Percentiles rank a stretch among this genome's conserved stretches.
Conservation (phyloP, 92 coral and sea anemone species). For the Heteractis magnifica region DNA sequence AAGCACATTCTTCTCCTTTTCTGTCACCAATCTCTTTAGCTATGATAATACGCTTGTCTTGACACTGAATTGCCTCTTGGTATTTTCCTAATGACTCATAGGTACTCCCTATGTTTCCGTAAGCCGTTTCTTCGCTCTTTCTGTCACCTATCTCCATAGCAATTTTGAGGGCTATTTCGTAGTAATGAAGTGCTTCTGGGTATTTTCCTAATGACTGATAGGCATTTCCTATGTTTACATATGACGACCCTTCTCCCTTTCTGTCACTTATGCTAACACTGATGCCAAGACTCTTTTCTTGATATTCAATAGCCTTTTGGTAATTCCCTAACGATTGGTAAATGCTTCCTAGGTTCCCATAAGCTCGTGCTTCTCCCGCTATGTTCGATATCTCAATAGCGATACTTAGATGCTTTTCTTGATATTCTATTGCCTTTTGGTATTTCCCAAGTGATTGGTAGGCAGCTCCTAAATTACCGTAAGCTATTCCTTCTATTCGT, state of each 20-base stretch:
- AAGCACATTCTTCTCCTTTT: background rate
- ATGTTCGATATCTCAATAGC: background rate
- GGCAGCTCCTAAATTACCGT: background rate
- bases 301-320: background rate
- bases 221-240: background rate
- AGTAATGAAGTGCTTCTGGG: background rate
- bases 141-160: conserved; percentile 16
- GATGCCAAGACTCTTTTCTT: background rate
- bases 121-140: background rate
- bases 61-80: background rate
- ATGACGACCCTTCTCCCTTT: background rate
- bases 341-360: background rate
- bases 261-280: background rate
- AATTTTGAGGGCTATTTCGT: background rate
- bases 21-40: background rate
- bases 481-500: background rate
- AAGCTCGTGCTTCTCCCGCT: background rate
- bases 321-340: background rate
- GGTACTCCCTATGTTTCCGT: background rate
- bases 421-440: background rate
- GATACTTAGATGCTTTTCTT: background rate
- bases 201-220: background rate
- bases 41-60: background rate
- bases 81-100: background rate
- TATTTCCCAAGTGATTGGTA: background rate